Evolutionary conservation across 2,888 invertebrate genomes (phyloP).

Genomic region (Hypolimnas misippus): DNA sequence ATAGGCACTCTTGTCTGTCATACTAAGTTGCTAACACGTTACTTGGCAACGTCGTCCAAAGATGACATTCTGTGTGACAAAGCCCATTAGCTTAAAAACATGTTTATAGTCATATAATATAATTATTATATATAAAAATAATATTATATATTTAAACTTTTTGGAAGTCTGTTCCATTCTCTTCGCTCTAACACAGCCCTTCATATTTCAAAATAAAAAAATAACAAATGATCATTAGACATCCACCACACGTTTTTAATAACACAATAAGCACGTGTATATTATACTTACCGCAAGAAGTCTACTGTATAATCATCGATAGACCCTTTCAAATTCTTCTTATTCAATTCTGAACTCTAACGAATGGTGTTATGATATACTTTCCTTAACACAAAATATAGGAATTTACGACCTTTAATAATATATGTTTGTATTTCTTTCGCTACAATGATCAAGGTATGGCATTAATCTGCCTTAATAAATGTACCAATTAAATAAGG

Average conservation of each 20-base stretch:
- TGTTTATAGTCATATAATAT: no score
- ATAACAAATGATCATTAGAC: conserved; percentile 1
- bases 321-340: not conserved
- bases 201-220: not conserved
- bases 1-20: no score
- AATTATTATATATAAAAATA: no score
- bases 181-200: not conserved
- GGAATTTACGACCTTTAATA: not conserved
- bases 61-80: no score
- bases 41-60: no score
- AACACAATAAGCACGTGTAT: conserved; percentile 35
- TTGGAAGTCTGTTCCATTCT: not conserved
- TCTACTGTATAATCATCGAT: not conserved
- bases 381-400: not conserved
- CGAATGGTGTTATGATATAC: not conserved
- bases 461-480: conserved; percentile 40
- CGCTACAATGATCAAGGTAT: conserved; percentile 19
- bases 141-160: no score
- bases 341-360: conserved; percentile 16
- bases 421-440: not conserved
- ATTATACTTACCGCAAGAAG: conserved; percentile 31
- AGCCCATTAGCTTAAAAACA: no score
- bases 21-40: no score
- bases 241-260: conserved; percentile 8
- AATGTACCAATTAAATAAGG: conserved; percentile 57